Evolutionary conservation across 37 sponge, comb jelly and placozoan genomes (phyloP), one percentile per base, ranked within the genome.

Genomic region (Lycopodina hypogea): DNA sequence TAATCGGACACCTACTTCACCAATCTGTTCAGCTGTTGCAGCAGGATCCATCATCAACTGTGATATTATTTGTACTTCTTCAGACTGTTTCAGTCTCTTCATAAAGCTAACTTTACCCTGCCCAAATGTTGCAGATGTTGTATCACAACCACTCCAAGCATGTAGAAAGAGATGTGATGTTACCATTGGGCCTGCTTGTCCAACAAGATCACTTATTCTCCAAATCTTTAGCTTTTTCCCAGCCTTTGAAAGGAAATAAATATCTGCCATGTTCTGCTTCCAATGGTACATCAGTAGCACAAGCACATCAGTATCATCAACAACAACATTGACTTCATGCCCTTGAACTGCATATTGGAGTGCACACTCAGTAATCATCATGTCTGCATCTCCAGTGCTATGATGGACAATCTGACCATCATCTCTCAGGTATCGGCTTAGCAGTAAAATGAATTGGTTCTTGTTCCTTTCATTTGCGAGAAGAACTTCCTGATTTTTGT

Each of bases 181-280:
- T n/a, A n/a, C n/a, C n/a, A n/a, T n/a, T n/a, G n/a, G n/a, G n/a
- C n/a, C n/a, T n/a, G n/a, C n/a, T n/a, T 68, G 21, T 51, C 67
- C 18, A 60, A 60, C 52, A 71, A 71, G 42, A 78, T 78, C 79
- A 65, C 79, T 6, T 65, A 78, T 78, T 78, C 42, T 78, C 68
- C 67, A 78, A 35, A 65, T 28, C 18, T 81, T 45, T n/a, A n/a
- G n/a, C n/a, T n/a, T n/a, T n/a, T n/a, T n/a, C n/a, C n/a, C n/a
- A n/a, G n/a, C n/a, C n/a, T n/a, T n/a, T n/a, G n/a, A n/a, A n/a
- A n/a, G n/a, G n/a, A n/a, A n/a, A n/a, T n/a, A n/a, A n/a, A n/a
- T n/a, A n/a, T n/a, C n/a, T n/a, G n/a, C n/a, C n/a, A n/a, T n/a
- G n/a, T n/a, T n/a, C n/a, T 45, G 18, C 15, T 3, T 73, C 74